Evolutionary conservation across 2,888 invertebrate species (phyloP).

Genomic region (Lucinisca nassula): DNA sequence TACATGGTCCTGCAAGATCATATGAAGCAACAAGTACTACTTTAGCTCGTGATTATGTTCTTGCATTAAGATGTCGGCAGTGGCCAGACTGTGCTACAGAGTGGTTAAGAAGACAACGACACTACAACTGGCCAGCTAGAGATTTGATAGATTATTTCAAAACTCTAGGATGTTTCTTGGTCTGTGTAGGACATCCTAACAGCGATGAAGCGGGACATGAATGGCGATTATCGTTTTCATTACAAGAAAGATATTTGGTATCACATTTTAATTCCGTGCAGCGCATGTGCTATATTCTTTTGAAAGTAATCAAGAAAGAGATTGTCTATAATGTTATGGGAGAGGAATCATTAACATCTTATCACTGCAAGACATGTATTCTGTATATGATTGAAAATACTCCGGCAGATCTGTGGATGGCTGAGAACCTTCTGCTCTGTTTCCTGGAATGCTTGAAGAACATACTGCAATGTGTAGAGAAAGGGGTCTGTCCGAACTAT

Average conservation of each 20-base stretch:
- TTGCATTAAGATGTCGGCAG: neutral
- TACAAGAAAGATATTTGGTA: neutral
- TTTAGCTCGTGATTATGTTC: neutral
- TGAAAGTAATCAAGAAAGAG: neutral
- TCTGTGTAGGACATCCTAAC: neutral
- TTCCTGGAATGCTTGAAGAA: neutral
- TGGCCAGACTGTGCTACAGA: neutral
- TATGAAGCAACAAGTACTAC: neutral
- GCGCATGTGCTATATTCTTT: neutral
- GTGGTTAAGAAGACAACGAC: neutral
- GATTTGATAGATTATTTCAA: neutral
- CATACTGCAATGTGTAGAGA: neutral
- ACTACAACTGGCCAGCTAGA: neutral
- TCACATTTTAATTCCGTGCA: neutral
- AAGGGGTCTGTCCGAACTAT: neutral
- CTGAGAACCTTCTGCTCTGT: neutral
- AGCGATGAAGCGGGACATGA: neutral
- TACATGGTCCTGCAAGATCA: neutral
- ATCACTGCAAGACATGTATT: neutral
- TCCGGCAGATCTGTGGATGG: neutral
- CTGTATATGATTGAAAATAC: neutral
- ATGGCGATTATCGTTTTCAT: neutral
- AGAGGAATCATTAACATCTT: neutral
- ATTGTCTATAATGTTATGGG: neutral
- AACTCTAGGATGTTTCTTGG: neutral